Evolutionary conservation across 2,888 invertebrate species (phyloP).

Genomic region (Acanthosepion esculentum): DNA sequence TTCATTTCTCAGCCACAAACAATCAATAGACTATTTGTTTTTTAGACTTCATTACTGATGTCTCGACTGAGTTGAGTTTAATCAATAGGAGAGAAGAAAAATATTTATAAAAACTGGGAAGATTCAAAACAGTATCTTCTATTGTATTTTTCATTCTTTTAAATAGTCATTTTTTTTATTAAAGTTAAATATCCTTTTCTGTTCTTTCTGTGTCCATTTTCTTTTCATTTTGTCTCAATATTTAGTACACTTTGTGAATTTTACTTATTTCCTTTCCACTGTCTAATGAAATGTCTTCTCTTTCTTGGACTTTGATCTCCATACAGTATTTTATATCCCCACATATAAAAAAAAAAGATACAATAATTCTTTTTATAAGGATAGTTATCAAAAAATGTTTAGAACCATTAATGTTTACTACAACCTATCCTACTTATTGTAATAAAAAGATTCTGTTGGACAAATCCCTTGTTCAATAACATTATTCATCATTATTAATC

Average conservation of each 20-base stretch:
- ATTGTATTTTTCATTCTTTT: background rate
- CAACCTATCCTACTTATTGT: too few species aligned
- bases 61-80: background rate
- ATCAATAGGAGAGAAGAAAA: background rate
- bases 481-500: too few species aligned
- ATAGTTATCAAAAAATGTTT: too few species aligned
- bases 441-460: too few species aligned
- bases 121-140: background rate
- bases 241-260: background rate
- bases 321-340: background rate
- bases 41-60: background rate
- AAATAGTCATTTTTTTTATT: background rate
- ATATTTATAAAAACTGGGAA: background rate
- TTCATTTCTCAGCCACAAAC: background rate
- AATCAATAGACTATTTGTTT: background rate
- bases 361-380: too few species aligned
- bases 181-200: background rate
- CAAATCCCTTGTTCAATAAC: too few species aligned
- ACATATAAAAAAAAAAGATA: background rate
- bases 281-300: background rate
- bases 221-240: background rate
- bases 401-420: too few species aligned
- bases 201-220: background rate
- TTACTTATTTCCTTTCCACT: background rate
- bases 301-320: background rate